phyloP scores from a whole-genome alignment of 2,888 invertebrate species.

The Orthosia gracilis region DNA sequence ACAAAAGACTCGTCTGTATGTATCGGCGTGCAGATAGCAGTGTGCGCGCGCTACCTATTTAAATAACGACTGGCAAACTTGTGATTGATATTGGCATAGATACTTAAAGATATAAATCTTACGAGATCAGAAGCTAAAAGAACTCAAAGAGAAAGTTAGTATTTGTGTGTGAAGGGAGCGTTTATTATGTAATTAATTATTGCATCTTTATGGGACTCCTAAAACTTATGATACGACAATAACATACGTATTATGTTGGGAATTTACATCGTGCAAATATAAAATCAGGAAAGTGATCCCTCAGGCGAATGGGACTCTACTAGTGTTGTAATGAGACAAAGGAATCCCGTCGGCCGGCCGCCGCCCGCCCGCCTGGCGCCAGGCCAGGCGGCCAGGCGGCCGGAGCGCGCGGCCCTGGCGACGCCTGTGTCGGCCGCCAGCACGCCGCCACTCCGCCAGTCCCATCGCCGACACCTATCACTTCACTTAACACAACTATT shows the following conservation, averaged over 20 bases:
- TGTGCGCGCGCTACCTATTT: slow-evolving; percentile 57
- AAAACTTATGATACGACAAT: neutral
- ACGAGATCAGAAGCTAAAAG: slow-evolving; percentile 12
- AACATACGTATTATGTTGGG: neutral
- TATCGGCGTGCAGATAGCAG: slow-evolving; percentile 58
- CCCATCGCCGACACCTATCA: slow-evolving; percentile 69
- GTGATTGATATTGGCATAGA: slow-evolving; percentile 40
- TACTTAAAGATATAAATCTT: slow-evolving; percentile 14
- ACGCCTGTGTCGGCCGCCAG: slow-evolving; percentile 87
- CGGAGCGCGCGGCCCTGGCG: slow-evolving; percentile 87
- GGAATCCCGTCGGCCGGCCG: slow-evolving; percentile 89
- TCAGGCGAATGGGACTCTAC: slow-evolving; percentile 65
- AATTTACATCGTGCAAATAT: slow-evolving; percentile 14
- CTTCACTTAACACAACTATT: slow-evolving; percentile 55
- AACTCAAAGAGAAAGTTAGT: slow-evolving; percentile 14
- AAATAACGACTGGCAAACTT: slow-evolving; percentile 57
- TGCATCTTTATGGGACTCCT: neutral
- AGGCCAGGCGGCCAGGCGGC: slow-evolving; percentile 90
- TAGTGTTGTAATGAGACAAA: slow-evolving; percentile 88
- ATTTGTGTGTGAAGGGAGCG: neutral
- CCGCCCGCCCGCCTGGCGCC: slow-evolving; percentile 91
- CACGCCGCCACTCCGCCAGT: slow-evolving; percentile 82
- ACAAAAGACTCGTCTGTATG: slow-evolving; percentile 47
- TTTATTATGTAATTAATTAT: neutral
- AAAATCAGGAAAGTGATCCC: slow-evolving; percentile 46